A percentile compares a stretch with the other conserved stretches of the same genome.
Conservation (phyloP, 2,113 vertebrate species). For the Barnardius zonarius region DNA sequence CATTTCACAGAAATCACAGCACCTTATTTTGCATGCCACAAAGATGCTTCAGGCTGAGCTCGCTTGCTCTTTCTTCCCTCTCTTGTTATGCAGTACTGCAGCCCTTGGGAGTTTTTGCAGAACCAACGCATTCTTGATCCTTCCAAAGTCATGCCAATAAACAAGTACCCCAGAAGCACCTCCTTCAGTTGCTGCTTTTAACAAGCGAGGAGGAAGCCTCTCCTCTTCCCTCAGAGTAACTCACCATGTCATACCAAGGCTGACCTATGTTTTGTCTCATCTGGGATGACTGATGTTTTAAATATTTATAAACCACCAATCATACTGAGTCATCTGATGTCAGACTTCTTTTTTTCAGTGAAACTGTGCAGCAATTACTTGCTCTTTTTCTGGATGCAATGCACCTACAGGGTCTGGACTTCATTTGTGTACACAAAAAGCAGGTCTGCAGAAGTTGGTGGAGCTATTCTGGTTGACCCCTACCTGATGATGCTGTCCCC, state of each 20-base stretch:
- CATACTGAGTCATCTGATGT: not conserved
- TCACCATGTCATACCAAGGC: not conserved
- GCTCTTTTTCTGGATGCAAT: not conserved
- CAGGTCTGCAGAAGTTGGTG: not conserved
- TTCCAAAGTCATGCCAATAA: not conserved
- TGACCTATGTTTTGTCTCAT: not conserved
- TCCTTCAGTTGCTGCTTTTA: not conserved
- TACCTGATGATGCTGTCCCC: not conserved
- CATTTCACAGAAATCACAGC: not conserved
- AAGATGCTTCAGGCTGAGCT: not conserved
- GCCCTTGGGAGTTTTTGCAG: not conserved
- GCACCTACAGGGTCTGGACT: not conserved
- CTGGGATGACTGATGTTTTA: not conserved
- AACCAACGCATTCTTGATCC: not conserved
- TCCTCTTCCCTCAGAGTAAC: not conserved
- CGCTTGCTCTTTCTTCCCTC: not conserved
- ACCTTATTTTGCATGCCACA: not conserved
- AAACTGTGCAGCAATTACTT: not conserved
- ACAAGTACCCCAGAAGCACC: not conserved
- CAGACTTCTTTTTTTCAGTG: not conserved
- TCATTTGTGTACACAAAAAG: not conserved
- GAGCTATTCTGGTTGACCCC: not conserved
- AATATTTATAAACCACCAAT: constrained; percentile 1
- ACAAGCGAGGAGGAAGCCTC: not conserved
- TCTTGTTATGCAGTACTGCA: not conserved